Evolutionary conservation across 2,888 invertebrate species (phyloP), one percentile per base, ranked within the genome.

Genomic region (Hydraecia micacea): DNA sequence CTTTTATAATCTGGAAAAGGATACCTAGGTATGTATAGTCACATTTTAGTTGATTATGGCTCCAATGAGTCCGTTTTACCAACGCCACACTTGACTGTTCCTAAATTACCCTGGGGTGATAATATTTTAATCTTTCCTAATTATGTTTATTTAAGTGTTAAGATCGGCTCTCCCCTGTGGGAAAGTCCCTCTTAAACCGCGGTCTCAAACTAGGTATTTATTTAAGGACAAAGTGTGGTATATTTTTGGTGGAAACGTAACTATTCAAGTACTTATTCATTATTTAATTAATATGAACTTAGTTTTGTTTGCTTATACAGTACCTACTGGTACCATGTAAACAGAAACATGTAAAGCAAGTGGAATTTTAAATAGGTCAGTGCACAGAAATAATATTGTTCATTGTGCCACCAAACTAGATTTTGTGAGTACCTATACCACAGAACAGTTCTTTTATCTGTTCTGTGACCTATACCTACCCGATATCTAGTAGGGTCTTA

Each of bases 1-100:
- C 18, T 84, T 84, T 74, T 58, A 58, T 67, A 39, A 52, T 42
- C 60, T 11, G 36, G 36, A 39, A 46, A 65, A 63, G 25, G 18
- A 13, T 55, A 42, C 9, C 32, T 52, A n/a, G 49, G 25, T 52
- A 36, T 42, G 42, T 21, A 28, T 5, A 21, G 68, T 39, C 5
- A 32, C 15, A 21, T 25, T 39, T 58, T 46, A 25, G 21, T 62
- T 36, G 36, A 75, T 75, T 36, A 55, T 21, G 21, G 2, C 13
- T 15, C 0, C 13, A 32, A 36, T 65, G n/a, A 13, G 25, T 36
- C 4, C 28, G 11, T 36, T 18, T 28, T 6, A 18, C 9, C 15
- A 81, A 25, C 5, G 15, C 11, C 18, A 52, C 21, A 55, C 9
- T 8, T 55, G 25, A 55, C 55, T 55, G 8, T 55, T 25, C 11